phyloP scores from a whole-genome alignment of 2,888 invertebrate species.

The Liposcelis brunnea region DNA sequence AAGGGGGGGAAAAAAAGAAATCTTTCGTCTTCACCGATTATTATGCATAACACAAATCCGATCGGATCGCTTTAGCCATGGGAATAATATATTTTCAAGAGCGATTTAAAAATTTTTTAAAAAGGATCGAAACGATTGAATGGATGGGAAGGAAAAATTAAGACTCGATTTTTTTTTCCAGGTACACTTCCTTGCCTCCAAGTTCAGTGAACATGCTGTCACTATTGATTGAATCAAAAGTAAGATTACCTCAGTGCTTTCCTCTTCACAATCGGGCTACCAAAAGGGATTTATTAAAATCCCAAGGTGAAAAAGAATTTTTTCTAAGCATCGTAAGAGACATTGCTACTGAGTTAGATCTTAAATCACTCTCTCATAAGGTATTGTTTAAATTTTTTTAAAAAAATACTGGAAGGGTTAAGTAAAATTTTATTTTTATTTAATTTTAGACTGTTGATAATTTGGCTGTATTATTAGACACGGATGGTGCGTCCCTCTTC shows the following conservation, averaged over 20 bases:
- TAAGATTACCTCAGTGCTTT: slow-evolving; percentile 29
- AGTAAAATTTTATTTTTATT: neutral
- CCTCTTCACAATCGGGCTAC: slow-evolving; percentile 28
- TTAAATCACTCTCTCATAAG: slow-evolving; percentile 29
- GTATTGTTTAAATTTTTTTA: neutral
- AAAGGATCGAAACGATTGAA: too few relatives aligned
- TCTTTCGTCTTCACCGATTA: too few relatives aligned
- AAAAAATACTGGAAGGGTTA: too few relatives aligned
- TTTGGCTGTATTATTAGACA: slow-evolving; percentile 29
- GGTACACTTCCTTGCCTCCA: slow-evolving; percentile 32
- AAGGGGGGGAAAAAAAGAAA: too few relatives aligned
- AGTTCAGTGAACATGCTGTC: slow-evolving; percentile 32
- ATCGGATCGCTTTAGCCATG: too few relatives aligned
- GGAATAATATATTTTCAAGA: too few relatives aligned
- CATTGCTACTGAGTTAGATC: slow-evolving; percentile 33
- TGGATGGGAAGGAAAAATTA: too few relatives aligned
- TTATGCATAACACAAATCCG: too few relatives aligned
- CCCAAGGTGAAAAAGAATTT: slow-evolving; percentile 30
- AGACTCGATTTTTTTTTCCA: slow-evolving; percentile 16
- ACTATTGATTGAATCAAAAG: slow-evolving; percentile 32
- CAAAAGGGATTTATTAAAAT: slow-evolving; percentile 24
- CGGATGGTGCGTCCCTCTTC: slow-evolving; percentile 31
- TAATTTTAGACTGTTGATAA: slow-evolving; percentile 28
- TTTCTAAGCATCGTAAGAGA: slow-evolving; percentile 34
- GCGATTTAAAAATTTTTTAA: too few relatives aligned